phyloP scores from a whole-genome alignment of 2,113 vertebrate species.

The Nerophis ophidion region DNA sequence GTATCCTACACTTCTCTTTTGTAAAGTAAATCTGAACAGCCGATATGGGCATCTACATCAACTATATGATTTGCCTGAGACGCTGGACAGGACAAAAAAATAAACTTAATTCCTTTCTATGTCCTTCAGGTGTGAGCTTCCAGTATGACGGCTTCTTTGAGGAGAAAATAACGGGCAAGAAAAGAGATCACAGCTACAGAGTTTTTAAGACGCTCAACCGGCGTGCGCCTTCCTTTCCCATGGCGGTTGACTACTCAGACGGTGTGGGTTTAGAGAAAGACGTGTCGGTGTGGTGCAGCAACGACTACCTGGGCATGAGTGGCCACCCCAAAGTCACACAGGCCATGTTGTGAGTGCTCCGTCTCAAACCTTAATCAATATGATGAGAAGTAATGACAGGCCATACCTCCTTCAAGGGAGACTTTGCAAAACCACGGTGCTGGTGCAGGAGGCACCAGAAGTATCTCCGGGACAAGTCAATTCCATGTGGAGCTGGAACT shows the following conservation, averaged over 20 bases:
- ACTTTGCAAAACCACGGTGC: constrained; percentile 77
- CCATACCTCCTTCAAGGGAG: constrained; percentile 60
- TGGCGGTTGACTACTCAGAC: constrained; percentile 77
- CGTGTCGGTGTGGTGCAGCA: constrained; percentile 92
- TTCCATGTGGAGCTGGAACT: constrained; percentile 83
- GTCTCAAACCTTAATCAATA: too few species aligned
- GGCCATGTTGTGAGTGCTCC: constrained; percentile 72
- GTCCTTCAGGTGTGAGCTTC: constrained; percentile 77
- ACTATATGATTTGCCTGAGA: too few species aligned
- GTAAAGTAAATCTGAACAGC: too few species aligned
- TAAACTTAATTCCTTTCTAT: not conserved
- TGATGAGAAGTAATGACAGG: not conserved
- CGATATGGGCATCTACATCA: too few species aligned
- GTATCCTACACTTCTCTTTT: too few species aligned
- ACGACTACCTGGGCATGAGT: constrained; percentile 90
- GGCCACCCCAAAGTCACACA: constrained; percentile 76
- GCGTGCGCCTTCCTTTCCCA: constrained; percentile 73
- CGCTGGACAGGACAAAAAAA: too few species aligned
- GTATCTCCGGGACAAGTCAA: constrained; percentile 89
- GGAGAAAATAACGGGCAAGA: constrained; percentile 86
- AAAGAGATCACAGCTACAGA: constrained; percentile 83
- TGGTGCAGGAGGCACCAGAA: constrained; percentile 87
- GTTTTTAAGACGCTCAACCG: constrained; percentile 90
- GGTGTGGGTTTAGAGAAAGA: constrained; percentile 74
- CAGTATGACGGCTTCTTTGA: constrained; percentile 89